A percentile compares a stretch with the other conserved stretches of the same genome.
These are phyloP conservation scores for Rynchops niger DNA, from an alignment of 2,113 vertebrate genomes.

Conservation along the genomic window DNA sequence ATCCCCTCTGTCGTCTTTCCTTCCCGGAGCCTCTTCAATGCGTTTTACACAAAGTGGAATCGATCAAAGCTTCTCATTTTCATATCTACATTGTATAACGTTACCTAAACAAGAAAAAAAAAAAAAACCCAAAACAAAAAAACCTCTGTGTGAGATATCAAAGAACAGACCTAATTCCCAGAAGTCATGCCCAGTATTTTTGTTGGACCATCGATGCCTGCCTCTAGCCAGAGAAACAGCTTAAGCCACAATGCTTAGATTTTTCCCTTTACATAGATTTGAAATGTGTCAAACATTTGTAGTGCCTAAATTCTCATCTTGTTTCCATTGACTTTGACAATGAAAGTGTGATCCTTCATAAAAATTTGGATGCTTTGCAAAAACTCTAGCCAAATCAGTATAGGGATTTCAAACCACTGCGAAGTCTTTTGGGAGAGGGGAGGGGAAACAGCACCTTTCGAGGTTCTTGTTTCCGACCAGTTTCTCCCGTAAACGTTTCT, in stretches of 20 bases:
- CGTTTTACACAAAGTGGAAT: neutral
- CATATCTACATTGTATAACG: neutral
- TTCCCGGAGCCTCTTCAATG: neutral
- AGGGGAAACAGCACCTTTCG: neutral
- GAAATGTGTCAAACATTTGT: slow-evolving; percentile 6
- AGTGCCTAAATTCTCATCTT: neutral
- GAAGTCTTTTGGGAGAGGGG: neutral
- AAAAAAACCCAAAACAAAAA: too few relatives aligned
- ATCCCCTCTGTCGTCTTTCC: slow-evolving; percentile 35
- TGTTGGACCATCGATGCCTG: neutral
- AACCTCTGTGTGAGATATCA: neutral
- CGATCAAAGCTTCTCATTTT: slow-evolving; percentile 40
- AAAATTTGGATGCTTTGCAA: neutral
- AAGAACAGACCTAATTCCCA: neutral
- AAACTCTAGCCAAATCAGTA: neutral
- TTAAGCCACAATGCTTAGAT: neutral
- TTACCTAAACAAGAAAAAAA: neutral
- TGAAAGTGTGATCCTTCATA: neutral
- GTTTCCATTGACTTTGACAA: neutral
- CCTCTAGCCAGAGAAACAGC: neutral
- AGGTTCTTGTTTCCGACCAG: neutral
- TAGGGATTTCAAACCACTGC: fast-evolving
- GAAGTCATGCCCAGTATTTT: neutral
- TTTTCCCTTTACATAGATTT: neutral
- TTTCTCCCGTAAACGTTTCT: neutral